Evolutionary conservation across 2,888 invertebrate genomes (phyloP), one percentile per base, ranked within the genome.

Genomic region (Mantis religiosa): DNA sequence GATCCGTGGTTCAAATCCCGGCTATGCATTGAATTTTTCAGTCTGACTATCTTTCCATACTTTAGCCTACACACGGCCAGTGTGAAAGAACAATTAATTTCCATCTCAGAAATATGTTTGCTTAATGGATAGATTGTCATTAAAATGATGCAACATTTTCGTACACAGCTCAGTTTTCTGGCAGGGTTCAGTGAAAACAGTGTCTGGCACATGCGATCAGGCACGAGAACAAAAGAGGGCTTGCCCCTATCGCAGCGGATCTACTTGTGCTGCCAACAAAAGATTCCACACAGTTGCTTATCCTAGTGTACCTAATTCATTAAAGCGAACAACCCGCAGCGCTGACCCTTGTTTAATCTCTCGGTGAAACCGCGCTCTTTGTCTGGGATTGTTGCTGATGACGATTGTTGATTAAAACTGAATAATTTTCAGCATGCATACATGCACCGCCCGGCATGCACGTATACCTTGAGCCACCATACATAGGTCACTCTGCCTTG

Each of bases 381-480:
- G 54, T 71, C 54, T 71, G 54, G 54, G 54, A 71, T 71, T 71
- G 54, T 71, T 71, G 54, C 54, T 71, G 54, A 71, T 71, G 54
- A 71, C 54, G 54, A 71, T 71, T 71, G 54, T 71, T 85, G 85
- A 85, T 85, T 85, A 85, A n/a, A 85, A 85, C 47, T 34, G 85
- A 85, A 85, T 85, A 85, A 85, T 85, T 85, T 85, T 85, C 25
- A 85, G n/a, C 47, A 15, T 85, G 85, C 47, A n/a, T 41, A 47
- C 27, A 27, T 85, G 41, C 85, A 47, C 54, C 54, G 54, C 54
- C 15, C 54, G 54, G 54, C 54, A 71, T 71, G 54, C 54, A 71
- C 54, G 54, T 71, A 25, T 20, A 71, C 25, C 54, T 71, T 71
- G 54, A 25, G 54, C 54, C 54, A 25, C 54, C 54, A 71, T 71